Evolutionary conservation across 2,113 vertebrate species (phyloP).

Genomic region (Neomonachus schauinslandi): DNA sequence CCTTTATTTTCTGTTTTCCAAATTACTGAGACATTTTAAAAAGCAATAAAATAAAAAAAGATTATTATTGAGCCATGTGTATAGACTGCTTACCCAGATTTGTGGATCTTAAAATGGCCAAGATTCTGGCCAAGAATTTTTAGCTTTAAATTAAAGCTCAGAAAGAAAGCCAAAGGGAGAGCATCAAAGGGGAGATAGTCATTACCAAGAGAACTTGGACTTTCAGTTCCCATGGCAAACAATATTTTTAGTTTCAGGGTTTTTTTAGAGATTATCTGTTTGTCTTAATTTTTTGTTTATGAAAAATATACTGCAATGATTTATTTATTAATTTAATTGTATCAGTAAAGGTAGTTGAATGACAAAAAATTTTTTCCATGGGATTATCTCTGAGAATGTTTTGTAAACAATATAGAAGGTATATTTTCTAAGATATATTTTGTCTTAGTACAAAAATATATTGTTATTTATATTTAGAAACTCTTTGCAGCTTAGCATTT

Average conservation of each 20-base stretch:
- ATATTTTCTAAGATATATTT: neutral
- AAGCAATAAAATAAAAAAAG: neutral
- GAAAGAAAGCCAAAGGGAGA: neutral
- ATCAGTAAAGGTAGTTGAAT: neutral
- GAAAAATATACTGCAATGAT: neutral
- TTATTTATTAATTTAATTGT: constrained; percentile 26
- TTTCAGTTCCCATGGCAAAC: neutral
- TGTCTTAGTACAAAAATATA: neutral
- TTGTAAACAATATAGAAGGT: neutral
- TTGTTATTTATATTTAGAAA: neutral
- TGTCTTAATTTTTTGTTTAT: neutral
- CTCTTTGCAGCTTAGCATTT: neutral
- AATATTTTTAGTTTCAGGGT: neutral
- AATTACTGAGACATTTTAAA: constrained; percentile 9
- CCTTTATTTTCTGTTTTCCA: constrained; percentile 49
- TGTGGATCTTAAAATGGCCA: constrained; percentile 1
- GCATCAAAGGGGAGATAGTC: neutral
- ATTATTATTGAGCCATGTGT: neutral
- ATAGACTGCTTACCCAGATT: constrained; percentile 9
- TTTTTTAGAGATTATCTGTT: neutral
- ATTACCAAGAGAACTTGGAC: constrained; percentile 7
- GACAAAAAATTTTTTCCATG: neutral
- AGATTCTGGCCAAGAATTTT: constrained; percentile 16
- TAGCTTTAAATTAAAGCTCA: neutral
- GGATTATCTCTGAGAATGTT: neutral